Percentiles rank a stretch among this genome's conserved stretches.
These are phyloP conservation scores for Punctoribates punctum DNA, from an alignment of 2,888 invertebrate species.

Conservation along the genomic window DNA sequence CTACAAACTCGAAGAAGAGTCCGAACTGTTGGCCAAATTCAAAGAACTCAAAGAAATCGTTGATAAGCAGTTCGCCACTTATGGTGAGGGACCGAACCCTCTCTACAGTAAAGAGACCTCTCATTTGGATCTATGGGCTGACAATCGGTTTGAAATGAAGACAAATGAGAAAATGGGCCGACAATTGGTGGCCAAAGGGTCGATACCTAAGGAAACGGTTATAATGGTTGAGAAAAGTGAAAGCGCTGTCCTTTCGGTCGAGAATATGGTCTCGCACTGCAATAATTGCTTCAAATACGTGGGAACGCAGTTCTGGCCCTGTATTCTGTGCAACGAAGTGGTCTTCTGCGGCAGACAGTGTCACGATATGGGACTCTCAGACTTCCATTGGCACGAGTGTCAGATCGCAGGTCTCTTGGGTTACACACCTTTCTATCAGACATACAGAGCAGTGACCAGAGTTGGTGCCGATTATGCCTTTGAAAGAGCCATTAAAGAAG, in stretches of 20 bases:
- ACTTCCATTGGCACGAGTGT: neutral
- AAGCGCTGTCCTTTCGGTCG: neutral
- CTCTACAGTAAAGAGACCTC: neutral
- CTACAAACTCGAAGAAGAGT: neutral
- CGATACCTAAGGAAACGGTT: neutral
- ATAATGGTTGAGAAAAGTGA: neutral
- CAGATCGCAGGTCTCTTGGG: neutral
- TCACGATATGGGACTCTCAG: neutral
- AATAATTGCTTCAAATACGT: neutral
- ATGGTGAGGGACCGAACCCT: neutral
- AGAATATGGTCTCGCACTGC: neutral
- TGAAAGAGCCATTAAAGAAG: neutral
- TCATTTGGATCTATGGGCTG: neutral
- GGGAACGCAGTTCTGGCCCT: slow-evolving; percentile 19
- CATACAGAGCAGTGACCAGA: neutral
- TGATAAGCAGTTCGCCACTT: neutral
- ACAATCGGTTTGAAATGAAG: neutral
- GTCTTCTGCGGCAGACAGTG: slow-evolving; percentile 7
- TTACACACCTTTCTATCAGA: neutral
- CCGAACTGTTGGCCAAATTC: neutral
- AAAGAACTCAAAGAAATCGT: neutral
- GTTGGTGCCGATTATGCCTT: neutral
- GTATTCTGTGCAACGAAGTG: slow-evolving; percentile 16
- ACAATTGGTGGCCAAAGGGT: neutral
- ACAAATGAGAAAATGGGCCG: neutral